phyloP scores from a whole-genome alignment of 2,797 vertebrate genomes.

The Triplophysa yarkandensis region DNA sequence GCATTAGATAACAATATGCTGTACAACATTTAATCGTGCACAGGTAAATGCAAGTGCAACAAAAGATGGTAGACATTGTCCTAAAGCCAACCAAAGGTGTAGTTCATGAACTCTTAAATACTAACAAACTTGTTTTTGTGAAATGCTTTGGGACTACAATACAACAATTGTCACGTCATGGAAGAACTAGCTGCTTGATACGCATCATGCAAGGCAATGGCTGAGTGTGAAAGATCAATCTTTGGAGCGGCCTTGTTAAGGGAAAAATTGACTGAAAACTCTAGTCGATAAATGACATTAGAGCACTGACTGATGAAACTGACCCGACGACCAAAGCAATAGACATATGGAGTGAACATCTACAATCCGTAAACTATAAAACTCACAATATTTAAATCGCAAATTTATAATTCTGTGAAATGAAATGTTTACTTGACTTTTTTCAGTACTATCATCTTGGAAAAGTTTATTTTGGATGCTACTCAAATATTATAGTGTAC shows the following conservation, averaged over 20 bases:
- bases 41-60: too few relatives aligned
- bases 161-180: slow-evolving; percentile 26
- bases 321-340: slow-evolving; percentile 54
- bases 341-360: slow-evolving; percentile 1
- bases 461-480: too few relatives aligned
- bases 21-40: background rate
- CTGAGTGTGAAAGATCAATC: slow-evolving; percentile 65
- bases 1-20: background rate
- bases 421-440: too few relatives aligned
- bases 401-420: too few relatives aligned
- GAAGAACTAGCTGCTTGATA: slow-evolving; percentile 14
- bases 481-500: too few relatives aligned
- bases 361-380: background rate
- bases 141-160: background rate
- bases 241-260: slow-evolving; percentile 41
- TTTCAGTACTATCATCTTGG: too few relatives aligned
- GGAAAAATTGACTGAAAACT: slow-evolving; percentile 21
- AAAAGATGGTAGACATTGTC: too few relatives aligned
- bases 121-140: too few relatives aligned
- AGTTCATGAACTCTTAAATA: too few relatives aligned
- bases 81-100: too few relatives aligned
- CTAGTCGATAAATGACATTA: slow-evolving; percentile 42
- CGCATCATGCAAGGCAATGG: slow-evolving; percentile 56
- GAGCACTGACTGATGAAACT: slow-evolving; percentile 60
- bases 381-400: background rate